These are phyloP conservation scores for Hydrozoanthus tunicans DNA, from an alignment of 64 coral and sea anemone genomes.

Conservation along the genomic window DNA sequence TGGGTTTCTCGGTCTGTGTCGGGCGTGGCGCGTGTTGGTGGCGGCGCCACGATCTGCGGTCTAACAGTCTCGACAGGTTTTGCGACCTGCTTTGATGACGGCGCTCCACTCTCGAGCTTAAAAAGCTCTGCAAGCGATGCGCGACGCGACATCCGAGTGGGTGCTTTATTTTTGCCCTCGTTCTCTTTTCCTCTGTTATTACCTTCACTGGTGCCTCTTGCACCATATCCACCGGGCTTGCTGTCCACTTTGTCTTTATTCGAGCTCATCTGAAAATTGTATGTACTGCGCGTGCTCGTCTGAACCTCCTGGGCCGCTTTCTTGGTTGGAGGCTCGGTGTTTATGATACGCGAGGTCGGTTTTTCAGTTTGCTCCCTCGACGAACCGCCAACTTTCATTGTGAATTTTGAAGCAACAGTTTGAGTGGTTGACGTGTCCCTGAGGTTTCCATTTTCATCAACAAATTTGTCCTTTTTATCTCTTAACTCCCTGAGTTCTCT, in stretches of 20 bases:
- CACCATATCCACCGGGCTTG: conserved; percentile 35
- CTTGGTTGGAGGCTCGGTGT: conserved; percentile 9
- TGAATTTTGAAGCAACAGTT: conserved; percentile 43
- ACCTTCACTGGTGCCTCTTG: conserved; percentile 59
- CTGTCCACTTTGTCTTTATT: conserved; percentile 23
- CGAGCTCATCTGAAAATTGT: conserved; percentile 66
- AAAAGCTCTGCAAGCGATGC: conserved; percentile 88
- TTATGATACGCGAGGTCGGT: not conserved
- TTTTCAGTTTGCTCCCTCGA: not conserved
- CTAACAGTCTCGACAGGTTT: conserved; percentile 60
- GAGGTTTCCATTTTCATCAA: conserved; percentile 72
- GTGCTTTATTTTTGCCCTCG: conserved; percentile 45
- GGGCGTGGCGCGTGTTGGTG: conserved; percentile 25
- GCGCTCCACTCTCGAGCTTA: conserved; percentile 77
- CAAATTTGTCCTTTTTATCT: conserved; percentile 79
- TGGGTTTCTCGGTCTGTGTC: conserved; percentile 68
- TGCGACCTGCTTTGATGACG: conserved; percentile 25
- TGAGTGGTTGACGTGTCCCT: conserved; percentile 5
- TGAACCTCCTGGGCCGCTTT: conserved; percentile 7
- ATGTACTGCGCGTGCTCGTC: conserved; percentile 67
- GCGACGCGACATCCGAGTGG: conserved; percentile 73
- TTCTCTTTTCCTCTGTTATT: conserved; percentile 68
- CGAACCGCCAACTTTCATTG: conserved; percentile 29
- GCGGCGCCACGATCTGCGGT: conserved; percentile 49
- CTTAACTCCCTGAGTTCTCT: conserved; percentile 67